Conservation (phyloP, 2,888 invertebrate genomes). For the Eubasilissa splendida region DNA sequence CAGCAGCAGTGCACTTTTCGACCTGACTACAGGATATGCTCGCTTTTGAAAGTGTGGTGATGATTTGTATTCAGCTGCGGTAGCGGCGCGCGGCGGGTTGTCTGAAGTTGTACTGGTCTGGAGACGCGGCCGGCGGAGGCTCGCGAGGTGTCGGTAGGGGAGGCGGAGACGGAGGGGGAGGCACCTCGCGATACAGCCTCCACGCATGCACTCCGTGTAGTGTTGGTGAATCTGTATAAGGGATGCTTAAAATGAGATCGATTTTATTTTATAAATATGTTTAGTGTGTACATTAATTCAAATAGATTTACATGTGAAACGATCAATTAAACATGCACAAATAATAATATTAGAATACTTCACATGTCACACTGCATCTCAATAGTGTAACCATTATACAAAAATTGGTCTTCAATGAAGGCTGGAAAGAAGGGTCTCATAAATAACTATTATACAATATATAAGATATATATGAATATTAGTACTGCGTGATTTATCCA, state of each 20-base stretch:
- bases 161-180: neutral
- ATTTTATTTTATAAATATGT: too few species aligned
- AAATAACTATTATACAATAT: too few species aligned
- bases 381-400: too few species aligned
- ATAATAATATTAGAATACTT: too few species aligned
- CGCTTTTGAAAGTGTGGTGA: conserved; percentile 17
- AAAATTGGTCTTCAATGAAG: too few species aligned
- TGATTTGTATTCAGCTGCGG: conserved; percentile 22
- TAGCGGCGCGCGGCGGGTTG: conserved; percentile 22
- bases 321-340: too few species aligned
- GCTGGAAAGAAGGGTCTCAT: too few species aligned
- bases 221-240: neutral
- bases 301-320: too few species aligned
- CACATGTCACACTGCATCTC: too few species aligned
- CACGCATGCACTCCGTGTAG: neutral
- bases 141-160: neutral
- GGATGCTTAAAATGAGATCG: neutral
- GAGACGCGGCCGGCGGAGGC: neutral
- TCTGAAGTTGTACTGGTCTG: conserved; percentile 8
- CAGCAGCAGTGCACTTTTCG: conserved; percentile 7
- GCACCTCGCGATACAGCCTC: neutral
- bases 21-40: conserved; percentile 3
- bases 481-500: too few species aligned
- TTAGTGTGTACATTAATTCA: too few species aligned
- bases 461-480: too few species aligned